Evolutionary conservation across 1,140 invertebrate species (phyloP).

Genomic region (Chymomyza costata): DNA sequence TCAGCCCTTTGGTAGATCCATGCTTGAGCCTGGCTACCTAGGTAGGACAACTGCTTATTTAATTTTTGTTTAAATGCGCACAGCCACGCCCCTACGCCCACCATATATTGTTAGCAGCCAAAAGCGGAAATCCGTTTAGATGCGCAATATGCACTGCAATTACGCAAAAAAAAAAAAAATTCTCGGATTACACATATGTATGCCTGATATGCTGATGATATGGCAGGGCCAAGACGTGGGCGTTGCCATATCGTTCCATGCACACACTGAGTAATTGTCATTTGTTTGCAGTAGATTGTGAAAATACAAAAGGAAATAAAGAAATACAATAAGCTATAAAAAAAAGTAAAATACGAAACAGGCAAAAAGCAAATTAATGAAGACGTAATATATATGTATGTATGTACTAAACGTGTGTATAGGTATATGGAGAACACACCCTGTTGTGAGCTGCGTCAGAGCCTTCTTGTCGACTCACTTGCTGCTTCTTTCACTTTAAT

Average conservation of each 20-base stretch:
- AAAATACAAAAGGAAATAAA: not conserved
- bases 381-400: constrained; percentile 31
- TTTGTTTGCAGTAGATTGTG: not conserved
- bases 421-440: constrained; percentile 22
- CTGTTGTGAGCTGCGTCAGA: not conserved
- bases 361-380: constrained; percentile 27
- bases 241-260: constrained; percentile 19
- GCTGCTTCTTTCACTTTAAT: constrained; percentile 47
- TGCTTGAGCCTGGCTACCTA: constrained; percentile 4
- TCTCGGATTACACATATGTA: not conserved
- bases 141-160: no score
- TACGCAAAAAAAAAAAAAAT: constrained; percentile 36
- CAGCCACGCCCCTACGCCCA: constrained; percentile 62
- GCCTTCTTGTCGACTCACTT: not conserved
- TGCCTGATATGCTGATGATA: not conserved
- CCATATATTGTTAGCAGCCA: not conserved
- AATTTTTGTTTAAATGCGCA: not conserved
- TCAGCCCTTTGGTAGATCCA: not conserved
- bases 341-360: not conserved
- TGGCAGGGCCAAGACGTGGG: constrained; percentile 10
- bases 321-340: not conserved
- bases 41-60: constrained; percentile 25
- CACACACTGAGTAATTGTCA: constrained; percentile 8
- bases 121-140: constrained; percentile 62
- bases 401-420: constrained; percentile 9